A percentile compares a stretch with the other conserved stretches of the same genome.
phyloP scores from a whole-genome alignment of 2,888 invertebrate species.

The Athalia rosae region DNA sequence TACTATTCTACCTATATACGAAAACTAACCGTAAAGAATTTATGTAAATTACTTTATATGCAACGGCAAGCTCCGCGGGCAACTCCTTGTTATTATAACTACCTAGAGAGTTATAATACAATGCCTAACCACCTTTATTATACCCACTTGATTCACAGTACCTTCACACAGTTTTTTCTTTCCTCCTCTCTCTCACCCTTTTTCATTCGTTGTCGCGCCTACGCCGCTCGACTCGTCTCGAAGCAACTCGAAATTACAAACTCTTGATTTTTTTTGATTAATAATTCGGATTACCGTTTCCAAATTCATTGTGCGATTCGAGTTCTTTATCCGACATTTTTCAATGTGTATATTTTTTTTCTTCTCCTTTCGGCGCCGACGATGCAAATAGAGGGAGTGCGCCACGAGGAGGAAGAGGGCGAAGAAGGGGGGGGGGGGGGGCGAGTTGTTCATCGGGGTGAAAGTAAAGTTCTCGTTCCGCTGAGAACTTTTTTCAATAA shows the following conservation, averaged over 20 bases:
- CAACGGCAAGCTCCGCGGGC: constrained; percentile 15
- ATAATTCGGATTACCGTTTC: too few species aligned
- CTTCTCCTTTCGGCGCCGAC: not conserved
- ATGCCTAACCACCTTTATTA: not conserved
- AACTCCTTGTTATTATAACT: constrained; percentile 20
- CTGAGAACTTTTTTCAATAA: constrained; percentile 43
- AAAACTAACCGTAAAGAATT: constrained; percentile 26
- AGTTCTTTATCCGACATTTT: not conserved
- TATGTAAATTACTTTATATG: constrained; percentile 40
- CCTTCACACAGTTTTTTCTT: not conserved
- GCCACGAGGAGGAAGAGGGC: not conserved
- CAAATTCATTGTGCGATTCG: not conserved
- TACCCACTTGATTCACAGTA: not conserved
- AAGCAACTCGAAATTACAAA: not conserved
- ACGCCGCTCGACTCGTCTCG: not conserved
- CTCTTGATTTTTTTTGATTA: not conserved
- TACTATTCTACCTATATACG: not conserved
- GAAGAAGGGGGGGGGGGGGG: not conserved
- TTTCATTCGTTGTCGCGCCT: too few species aligned
- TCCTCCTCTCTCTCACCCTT: not conserved
- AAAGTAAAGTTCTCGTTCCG: constrained; percentile 32
- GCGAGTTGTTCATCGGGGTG: not conserved
- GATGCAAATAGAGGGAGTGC: not conserved
- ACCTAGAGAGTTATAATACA: constrained; percentile 17
- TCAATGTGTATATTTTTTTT: not conserved